These are phyloP conservation scores for Ornithoptera priamus DNA, from an alignment of 2,888 invertebrate species.

Conservation along the genomic window DNA sequence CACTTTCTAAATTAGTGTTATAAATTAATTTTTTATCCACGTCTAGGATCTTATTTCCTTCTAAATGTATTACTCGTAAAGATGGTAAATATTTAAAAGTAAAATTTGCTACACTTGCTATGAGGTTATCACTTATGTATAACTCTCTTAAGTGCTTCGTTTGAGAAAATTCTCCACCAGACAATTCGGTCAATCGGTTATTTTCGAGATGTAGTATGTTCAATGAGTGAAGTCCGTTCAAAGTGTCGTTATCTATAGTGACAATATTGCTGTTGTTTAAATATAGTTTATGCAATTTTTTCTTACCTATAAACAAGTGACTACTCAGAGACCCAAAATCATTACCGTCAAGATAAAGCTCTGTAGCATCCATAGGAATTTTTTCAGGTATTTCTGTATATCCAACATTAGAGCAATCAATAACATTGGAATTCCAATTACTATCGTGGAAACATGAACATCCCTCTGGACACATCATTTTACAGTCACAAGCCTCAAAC, in stretches of 20 bases:
- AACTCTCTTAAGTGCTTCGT: conserved; percentile 87
- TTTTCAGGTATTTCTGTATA: conserved; percentile 86
- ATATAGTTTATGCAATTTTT: conserved; percentile 87
- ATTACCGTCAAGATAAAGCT: conserved; percentile 91
- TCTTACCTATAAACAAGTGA: conserved; percentile 92
- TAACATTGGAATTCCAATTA: conserved; percentile 90
- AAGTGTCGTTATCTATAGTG: conserved; percentile 87
- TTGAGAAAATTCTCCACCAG: conserved; percentile 89
- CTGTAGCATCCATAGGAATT: conserved; percentile 93
- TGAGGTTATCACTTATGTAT: conserved; percentile 89
- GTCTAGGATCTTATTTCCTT: conserved; percentile 87
- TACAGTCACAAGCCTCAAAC: conserved; percentile 93
- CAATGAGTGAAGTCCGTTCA: conserved; percentile 87
- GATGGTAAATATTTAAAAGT: conserved; percentile 87
- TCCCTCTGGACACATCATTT: conserved; percentile 91
- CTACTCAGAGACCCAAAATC: conserved; percentile 86
- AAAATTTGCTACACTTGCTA: conserved; percentile 84
- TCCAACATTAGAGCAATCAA: conserved; percentile 88
- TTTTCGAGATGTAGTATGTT: conserved; percentile 88
- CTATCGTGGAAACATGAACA: conserved; percentile 93
- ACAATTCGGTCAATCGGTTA: conserved; percentile 85
- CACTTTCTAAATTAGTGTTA: conserved; percentile 80
- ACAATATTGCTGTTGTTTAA: conserved; percentile 88
- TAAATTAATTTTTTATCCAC: conserved; percentile 84
- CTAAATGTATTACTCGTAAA: conserved; percentile 85